A percentile compares a stretch with the other conserved stretches of the same genome.
These are phyloP conservation scores for Tokudaia tokunoshimensis DNA, from an alignment of 2,797 vertebrate genomes.

Conservation along the genomic window DNA sequence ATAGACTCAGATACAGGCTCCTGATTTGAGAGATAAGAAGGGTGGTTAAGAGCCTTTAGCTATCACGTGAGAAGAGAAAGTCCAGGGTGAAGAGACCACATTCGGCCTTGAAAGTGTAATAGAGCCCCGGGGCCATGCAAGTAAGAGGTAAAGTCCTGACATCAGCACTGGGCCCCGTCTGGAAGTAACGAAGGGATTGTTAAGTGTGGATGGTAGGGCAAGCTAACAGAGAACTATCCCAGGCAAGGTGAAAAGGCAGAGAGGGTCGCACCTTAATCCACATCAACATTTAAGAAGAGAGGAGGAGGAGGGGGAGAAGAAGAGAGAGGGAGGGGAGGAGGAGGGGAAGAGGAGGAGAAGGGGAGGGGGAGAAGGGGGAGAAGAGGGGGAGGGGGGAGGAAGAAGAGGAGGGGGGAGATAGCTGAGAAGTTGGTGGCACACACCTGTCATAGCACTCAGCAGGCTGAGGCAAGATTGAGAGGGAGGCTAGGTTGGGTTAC, in stretches of 20 bases:
- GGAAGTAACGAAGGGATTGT: not conserved
- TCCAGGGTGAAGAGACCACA: not conserved
- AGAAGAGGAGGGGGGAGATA: too few species aligned
- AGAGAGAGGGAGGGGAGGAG: rapidly evolving
- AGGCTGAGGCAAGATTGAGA: not conserved
- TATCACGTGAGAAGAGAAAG: not conserved
- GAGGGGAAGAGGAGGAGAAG: too few species aligned
- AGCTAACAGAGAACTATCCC: not conserved
- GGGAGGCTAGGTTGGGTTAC: too few species aligned
- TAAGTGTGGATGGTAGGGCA: not conserved
- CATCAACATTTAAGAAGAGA: not conserved
- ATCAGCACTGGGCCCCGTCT: not conserved
- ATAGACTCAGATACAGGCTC: not conserved
- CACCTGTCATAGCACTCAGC: not conserved
- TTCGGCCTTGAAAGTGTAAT: not conserved
- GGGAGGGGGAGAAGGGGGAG: not conserved
- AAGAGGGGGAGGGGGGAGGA: too few species aligned
- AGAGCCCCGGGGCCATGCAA: not conserved
- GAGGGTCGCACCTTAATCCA: not conserved
- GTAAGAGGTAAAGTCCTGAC: rapidly evolving
- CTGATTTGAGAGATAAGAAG: not conserved
- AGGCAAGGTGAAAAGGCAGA: not conserved
- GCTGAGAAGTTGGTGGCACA: not conserved
- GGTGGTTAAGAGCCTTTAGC: not conserved
- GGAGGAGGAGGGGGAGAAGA: too few species aligned